These are phyloP conservation scores for Schizopygopsis malacanthus DNA, from an alignment of 2,797 vertebrate genomes.

Conservation along the genomic window DNA sequence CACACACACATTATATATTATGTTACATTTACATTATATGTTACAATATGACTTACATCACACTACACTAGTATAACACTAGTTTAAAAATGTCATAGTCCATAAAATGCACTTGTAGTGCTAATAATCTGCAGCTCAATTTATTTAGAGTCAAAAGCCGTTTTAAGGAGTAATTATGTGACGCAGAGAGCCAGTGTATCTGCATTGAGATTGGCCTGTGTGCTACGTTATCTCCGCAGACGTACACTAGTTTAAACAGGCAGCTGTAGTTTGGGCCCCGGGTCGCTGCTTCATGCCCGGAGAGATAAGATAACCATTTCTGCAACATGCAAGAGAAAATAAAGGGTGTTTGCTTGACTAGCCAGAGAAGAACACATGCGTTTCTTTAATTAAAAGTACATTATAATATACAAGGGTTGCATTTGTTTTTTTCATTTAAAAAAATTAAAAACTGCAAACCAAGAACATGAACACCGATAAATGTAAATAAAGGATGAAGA, in stretches of 20 bases:
- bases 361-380: not conserved
- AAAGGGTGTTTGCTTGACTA: constrained; percentile 9
- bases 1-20: no score
- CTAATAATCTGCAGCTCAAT: not conserved
- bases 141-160: not conserved
- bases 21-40: not conserved
- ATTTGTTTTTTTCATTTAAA: not conserved
- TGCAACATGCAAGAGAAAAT: constrained; percentile 11
- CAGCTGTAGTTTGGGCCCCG: constrained; percentile 3
- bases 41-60: not conserved
- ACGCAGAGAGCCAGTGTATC: not conserved
- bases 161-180: not conserved
- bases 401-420: not conserved
- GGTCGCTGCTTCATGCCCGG: constrained; percentile 23
- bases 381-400: not conserved
- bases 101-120: not conserved
- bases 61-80: not conserved
- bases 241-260: not conserved
- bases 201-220: not conserved
- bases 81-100: not conserved
- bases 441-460: no score
- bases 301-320: constrained; percentile 39
- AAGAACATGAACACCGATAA: not conserved
- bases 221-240: not conserved
- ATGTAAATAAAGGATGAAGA: not conserved